A percentile compares a stretch with the other conserved stretches of the same genome.
Evolutionary conservation across 2,113 vertebrate genomes (phyloP).

Genomic region (Brachyistius frenatus): DNA sequence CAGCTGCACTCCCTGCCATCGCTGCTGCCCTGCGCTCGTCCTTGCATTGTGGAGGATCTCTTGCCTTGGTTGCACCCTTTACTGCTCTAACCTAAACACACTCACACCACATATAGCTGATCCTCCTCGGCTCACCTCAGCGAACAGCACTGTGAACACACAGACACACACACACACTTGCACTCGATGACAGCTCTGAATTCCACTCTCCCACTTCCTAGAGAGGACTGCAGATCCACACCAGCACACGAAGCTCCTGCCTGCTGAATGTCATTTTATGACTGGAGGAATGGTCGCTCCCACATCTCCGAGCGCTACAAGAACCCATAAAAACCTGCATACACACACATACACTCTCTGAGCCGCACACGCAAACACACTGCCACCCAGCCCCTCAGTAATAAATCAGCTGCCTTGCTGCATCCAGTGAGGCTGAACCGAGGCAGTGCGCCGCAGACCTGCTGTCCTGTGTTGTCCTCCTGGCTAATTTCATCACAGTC

Average conservation of each 20-base stretch:
- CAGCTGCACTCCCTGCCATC: conserved; percentile 73
- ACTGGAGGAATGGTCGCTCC: conserved; percentile 76
- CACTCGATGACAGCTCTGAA: conserved; percentile 60
- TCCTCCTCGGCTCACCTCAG: conserved; percentile 68
- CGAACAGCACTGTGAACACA: conserved; percentile 52
- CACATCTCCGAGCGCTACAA: conserved; percentile 59
- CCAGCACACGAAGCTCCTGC: conserved; percentile 68
- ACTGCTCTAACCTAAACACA: conserved; percentile 68
- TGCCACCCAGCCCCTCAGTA: conserved; percentile 73
- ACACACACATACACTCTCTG: conserved; percentile 45
- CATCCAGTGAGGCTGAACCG: conserved; percentile 73
- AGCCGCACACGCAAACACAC: conserved; percentile 58
- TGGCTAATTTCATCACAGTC: conserved; percentile 77
- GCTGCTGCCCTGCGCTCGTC: conserved; percentile 56
- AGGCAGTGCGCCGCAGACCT: conserved; percentile 70
- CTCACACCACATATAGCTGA: conserved; percentile 67
- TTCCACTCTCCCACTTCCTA: conserved; percentile 68
- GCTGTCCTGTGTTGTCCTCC: conserved; percentile 74
- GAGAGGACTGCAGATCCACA: conserved; percentile 67
- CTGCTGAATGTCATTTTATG: conserved; percentile 79
- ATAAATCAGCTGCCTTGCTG: conserved; percentile 82
- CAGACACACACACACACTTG: conserved; percentile 46
- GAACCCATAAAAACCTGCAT: conserved; percentile 68
- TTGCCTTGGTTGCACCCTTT: conserved; percentile 69
- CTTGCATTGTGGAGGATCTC: conserved; percentile 73